A percentile compares a stretch with the other conserved stretches of the same genome.
Conservation (phyloP, 2,113 vertebrate genomes). For the Oncorhynchus gorbuscha region DNA sequence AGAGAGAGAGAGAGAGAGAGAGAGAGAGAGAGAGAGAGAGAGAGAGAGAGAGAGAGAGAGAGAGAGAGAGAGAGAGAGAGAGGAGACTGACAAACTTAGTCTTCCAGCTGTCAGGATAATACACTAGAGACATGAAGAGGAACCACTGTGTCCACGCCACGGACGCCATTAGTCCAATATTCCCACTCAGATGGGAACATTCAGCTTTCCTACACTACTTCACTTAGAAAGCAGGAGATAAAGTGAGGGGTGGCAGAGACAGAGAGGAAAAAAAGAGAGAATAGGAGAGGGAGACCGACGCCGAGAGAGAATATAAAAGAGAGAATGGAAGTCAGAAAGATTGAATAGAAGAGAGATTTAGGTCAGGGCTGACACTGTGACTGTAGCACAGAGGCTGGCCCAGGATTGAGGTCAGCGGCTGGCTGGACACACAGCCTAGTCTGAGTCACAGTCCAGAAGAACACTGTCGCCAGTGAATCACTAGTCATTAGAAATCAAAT, state of each 20-base stretch:
- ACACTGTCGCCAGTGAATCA: background rate
- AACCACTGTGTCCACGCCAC: background rate
- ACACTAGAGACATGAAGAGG: background rate
- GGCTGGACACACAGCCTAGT: background rate
- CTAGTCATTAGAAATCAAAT: conserved; percentile 7
- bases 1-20: background rate
- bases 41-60: conserved; percentile 5
- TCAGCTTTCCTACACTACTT: background rate
- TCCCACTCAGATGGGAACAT: background rate
- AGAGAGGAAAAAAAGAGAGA: background rate
- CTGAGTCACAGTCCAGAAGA: background rate
- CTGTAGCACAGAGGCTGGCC: conserved; percentile 11
- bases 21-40: background rate
- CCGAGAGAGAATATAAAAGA: background rate
- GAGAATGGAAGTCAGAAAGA: background rate
- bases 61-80: conserved; percentile 14
- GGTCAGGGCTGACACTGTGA: conserved; percentile 55
- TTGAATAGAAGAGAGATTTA: conserved; percentile 21
- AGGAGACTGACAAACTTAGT: background rate
- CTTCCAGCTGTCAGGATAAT: background rate
- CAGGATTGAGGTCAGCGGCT: background rate
- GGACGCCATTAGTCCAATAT: background rate
- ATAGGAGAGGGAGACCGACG: conserved; percentile 19
- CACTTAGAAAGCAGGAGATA: background rate
- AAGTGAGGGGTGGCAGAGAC: background rate